Percentiles rank a stretch among this genome's conserved stretches.
phyloP scores from a whole-genome alignment of 1,140 invertebrate species.

The Dinothrombium tinctorium region DNA sequence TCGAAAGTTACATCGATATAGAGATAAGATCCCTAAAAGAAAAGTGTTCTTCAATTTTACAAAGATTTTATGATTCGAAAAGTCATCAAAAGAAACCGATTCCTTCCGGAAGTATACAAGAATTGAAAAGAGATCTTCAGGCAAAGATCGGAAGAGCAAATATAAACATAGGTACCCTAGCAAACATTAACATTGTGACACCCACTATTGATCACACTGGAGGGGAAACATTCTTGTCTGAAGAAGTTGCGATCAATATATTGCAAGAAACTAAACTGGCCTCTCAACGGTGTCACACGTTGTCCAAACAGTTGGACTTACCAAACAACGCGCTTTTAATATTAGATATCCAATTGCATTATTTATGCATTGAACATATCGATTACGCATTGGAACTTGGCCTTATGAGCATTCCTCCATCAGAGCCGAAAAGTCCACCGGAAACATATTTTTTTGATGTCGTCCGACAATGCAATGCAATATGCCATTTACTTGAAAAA shows the following conservation, averaged over 20 bases:
- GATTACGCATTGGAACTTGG: conserved; percentile 88
- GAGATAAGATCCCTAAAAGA: conserved; percentile 53
- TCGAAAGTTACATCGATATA: conserved; percentile 45
- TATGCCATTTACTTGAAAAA: conserved; percentile 84
- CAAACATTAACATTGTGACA: conserved; percentile 43
- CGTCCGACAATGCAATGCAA: conserved; percentile 77
- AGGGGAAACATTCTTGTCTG: conserved; percentile 87
- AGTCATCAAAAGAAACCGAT: conserved; percentile 82
- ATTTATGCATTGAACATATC: conserved; percentile 70
- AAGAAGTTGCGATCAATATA: conserved; percentile 79
- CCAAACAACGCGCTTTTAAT: conserved; percentile 54
- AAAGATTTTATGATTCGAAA: conserved; percentile 73
- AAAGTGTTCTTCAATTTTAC: conserved; percentile 42
- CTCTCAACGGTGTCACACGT: conserved; percentile 59
- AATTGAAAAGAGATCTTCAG: conserved; percentile 71
- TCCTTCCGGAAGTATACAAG: conserved; percentile 55
- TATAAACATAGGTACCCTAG: conserved; percentile 40
- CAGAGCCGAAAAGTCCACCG: conserved; percentile 54
- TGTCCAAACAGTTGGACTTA: conserved; percentile 55
- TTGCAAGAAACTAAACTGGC: conserved; percentile 75
- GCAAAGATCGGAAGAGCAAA: conserved; percentile 31
- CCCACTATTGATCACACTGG: conserved; percentile 32
- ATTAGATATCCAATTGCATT: conserved; percentile 61
- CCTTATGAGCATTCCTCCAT: conserved; percentile 57
- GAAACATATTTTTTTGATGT: conserved; percentile 85